Evolutionary conservation across 1,140 invertebrate species (phyloP).

Genomic region (Trichogramma pretiosum): DNA sequence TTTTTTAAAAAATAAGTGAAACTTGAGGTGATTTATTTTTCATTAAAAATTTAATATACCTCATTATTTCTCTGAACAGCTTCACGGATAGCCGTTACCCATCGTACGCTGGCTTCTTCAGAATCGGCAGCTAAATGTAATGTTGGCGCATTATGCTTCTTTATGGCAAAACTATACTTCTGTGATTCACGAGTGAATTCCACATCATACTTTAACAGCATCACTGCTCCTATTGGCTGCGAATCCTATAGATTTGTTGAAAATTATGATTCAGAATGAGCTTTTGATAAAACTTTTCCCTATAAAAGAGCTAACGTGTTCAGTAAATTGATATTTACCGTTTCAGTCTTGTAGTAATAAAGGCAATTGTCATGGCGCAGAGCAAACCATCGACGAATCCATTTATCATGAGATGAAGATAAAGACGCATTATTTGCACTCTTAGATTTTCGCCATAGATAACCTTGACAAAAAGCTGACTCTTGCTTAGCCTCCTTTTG

Average conservation of each 20-base stretch:
- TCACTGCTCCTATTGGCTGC: constrained; percentile 82
- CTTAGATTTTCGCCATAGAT: constrained; percentile 63
- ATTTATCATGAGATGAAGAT: constrained; percentile 54
- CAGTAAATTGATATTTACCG: constrained; percentile 56
- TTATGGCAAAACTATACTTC: constrained; percentile 60
- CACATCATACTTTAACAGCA: constrained; percentile 75
- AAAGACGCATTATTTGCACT: constrained; percentile 19
- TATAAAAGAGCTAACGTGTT: constrained; percentile 44
- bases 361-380: constrained; percentile 86
- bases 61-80: constrained; percentile 58
- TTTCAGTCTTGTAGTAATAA: constrained; percentile 89
- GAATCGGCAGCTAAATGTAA: constrained; percentile 74
- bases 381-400: constrained; percentile 86
- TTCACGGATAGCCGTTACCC: constrained; percentile 64
- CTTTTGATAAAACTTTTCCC: neutral
- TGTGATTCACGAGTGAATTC: constrained; percentile 53
- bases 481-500: constrained; percentile 47
- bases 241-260: constrained; percentile 55
- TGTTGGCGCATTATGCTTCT: constrained; percentile 65
- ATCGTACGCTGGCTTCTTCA: constrained; percentile 64
- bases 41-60: constrained; percentile 43
- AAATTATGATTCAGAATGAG: neutral
- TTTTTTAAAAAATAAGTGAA: neutral
- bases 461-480: constrained; percentile 64
- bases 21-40: neutral